Base-by-base conservation (phyloP, 2,888 invertebrate species). In the Ophioninae sp. region DNA sequence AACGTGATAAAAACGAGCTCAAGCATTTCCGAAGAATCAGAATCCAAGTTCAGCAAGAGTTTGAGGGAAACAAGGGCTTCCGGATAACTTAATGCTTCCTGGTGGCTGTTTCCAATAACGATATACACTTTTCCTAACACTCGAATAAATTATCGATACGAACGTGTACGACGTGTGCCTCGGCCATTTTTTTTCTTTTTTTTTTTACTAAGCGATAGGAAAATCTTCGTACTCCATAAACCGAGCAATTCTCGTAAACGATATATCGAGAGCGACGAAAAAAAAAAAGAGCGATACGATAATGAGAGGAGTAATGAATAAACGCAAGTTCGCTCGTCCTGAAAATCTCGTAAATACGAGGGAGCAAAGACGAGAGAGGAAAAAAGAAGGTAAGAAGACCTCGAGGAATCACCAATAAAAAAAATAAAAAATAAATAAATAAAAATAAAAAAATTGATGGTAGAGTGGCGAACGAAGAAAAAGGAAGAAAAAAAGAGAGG, bases 31-130 rank as follows among this genome's bases (percentile, higher is more conserved):
- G 10, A 3, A 9, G 10, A 44, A 44, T 44, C 9, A 5, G 13
- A 3, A 13, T 13, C 2, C 2, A 0, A 3, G 44, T 44, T 9
- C 13, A 13, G 9, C 44, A 13, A 44, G 3, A 13, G 10, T 44
- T 3, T 13, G 9, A 13, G 2, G 44, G 13, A 44, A 44, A 13
- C 9, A 44, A 44, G 9, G 0, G 10, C 10, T 3, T 10, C 44
- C 9, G 13, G 13, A 44, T 44, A 5, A 44, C 44, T 13, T 13
- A 44, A 13, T 44, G 44, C 90, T 90, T 91, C 90, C 90, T 87
- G 89, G 88, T 89, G 90, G 91, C 80, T 90, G 91, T 90, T 90
- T 89, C 89, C 89, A 88, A 88, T 87, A 87, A 87, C 86, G 85
- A 85, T 84, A 87, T 87, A 87, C 87, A 82, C 80, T 81, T 20